Evolutionary conservation across 2,888 invertebrate species (phyloP), one percentile per base, ranked within the genome.

Genomic region (Formica aserva): DNA sequence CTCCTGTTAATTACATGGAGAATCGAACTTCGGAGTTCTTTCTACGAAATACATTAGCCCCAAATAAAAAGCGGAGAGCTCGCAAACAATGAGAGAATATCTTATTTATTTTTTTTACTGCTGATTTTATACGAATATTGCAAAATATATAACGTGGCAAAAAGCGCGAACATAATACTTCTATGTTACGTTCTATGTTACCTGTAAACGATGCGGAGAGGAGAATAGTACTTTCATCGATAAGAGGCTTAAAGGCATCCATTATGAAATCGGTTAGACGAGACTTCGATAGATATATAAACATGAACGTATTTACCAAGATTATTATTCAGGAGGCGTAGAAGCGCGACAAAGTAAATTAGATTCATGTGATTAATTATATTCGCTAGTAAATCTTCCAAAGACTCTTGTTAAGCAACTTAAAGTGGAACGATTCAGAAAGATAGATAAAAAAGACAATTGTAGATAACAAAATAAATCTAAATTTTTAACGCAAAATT

Each of bases 251-350:
- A 82, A 48, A 52, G 45, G 32, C 48, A 35, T 76, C 63, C 63
- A 84, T 84, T 82, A 84, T 69, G 81, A 60, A 71, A 48, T 26
- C 57, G 41, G 74, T 63, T 80, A 82, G 45, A 75, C 22, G 74
- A 82, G 57, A 82, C 57, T 52, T 3, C 22, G 63, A 82, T 75
- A 76, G 63, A 22, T 63, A 35, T 13, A 71, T 76, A 81, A 72
- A 82, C 67, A 62, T 35, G 48, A 69, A 76, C 41, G 22, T 82
- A 82, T 75, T 82, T 82, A 62, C 32, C 32, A 48, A 32, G 71
- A 52, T 63, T 63, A 71, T 80, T 60, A 76, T 69, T 82, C 26
- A 45, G 38, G n/a, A 5, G 29, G 62, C 29, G 78, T 26, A n/a
- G n/a, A 77, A 48, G 48, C n/a, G 48, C n/a, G 62, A 52, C 29